Evolutionary conservation across 2,797 vertebrate genomes (phyloP).

Genomic region (Brachymystax lenok): DNA sequence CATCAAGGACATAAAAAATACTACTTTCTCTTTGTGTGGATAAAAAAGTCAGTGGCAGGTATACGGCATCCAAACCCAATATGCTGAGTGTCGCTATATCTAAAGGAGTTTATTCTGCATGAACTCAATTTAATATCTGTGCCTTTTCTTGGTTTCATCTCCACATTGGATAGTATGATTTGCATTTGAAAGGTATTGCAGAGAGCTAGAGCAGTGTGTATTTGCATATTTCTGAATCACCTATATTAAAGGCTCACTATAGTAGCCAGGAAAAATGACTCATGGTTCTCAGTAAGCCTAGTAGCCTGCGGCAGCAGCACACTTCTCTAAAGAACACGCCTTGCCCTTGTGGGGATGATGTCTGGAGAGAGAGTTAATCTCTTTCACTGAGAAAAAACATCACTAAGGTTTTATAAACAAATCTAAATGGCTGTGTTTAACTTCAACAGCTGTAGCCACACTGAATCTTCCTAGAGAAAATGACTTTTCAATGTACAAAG

Average conservation of each 20-base stretch:
- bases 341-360: no score
- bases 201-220: slow-evolving; percentile 15
- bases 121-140: background rate
- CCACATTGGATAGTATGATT: background rate
- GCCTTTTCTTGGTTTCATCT: slow-evolving; percentile 4
- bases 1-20: slow-evolving; percentile 1
- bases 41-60: background rate
- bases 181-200: slow-evolving; percentile 18
- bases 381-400: slow-evolving; percentile 39
- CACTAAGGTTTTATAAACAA: slow-evolving; percentile 52
- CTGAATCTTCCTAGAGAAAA: slow-evolving; percentile 64
- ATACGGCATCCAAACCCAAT: background rate
- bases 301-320: background rate
- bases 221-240: slow-evolving; percentile 60
- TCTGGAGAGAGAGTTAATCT: no score
- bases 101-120: background rate
- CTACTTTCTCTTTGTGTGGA: background rate
- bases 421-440: slow-evolving; percentile 52
- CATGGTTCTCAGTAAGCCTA: background rate
- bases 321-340: no score
- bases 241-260: slow-evolving; percentile 1
- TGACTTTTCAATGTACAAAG: slow-evolving; percentile 62
- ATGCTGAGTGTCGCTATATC: slow-evolving; percentile 1
- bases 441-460: slow-evolving; percentile 54
- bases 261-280: background rate